Evolutionary conservation across 2,888 invertebrate genomes (phyloP).

Genomic region (Thereva nobilitata): DNA sequence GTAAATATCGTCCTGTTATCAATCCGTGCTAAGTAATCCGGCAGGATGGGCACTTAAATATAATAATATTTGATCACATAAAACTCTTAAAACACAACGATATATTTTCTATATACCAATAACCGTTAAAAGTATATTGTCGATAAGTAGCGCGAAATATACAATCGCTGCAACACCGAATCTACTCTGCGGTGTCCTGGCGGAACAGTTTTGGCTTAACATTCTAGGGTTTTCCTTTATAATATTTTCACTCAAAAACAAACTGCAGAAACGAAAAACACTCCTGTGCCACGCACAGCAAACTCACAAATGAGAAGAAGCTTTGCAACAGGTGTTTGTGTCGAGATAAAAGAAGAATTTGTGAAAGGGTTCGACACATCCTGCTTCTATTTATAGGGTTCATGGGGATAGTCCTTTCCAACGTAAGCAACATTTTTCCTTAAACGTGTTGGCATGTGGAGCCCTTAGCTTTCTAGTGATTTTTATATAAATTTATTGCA

Average conservation of each 20-base stretch:
- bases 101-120: conserved; percentile 68
- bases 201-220: conserved; percentile 13
- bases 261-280: background rate
- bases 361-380: conserved; percentile 50
- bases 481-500: conserved; percentile 7
- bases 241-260: background rate
- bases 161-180: conserved; percentile 62
- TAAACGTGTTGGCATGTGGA: background rate
- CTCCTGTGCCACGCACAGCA: conserved; percentile 10
- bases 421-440: background rate
- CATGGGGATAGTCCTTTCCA: conserved; percentile 13
- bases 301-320: conserved; percentile 3
- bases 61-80: conserved; percentile 26
- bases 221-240: background rate
- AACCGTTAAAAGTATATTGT: conserved; percentile 85
- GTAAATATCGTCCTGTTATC: conserved; percentile 55
- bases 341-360: conserved; percentile 50
- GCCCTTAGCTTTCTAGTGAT: conserved; percentile 2
- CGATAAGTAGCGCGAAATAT: conserved; percentile 77
- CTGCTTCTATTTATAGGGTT: conserved; percentile 36
- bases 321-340: conserved; percentile 55
- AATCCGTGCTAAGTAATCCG: conserved; percentile 70
- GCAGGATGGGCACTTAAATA: conserved; percentile 76
- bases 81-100: conserved; percentile 17
- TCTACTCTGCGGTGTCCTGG: conserved; percentile 45